phyloP scores from a whole-genome alignment of 2,797 vertebrate genomes.

The Pantherophis alleghaniensis region DNA sequence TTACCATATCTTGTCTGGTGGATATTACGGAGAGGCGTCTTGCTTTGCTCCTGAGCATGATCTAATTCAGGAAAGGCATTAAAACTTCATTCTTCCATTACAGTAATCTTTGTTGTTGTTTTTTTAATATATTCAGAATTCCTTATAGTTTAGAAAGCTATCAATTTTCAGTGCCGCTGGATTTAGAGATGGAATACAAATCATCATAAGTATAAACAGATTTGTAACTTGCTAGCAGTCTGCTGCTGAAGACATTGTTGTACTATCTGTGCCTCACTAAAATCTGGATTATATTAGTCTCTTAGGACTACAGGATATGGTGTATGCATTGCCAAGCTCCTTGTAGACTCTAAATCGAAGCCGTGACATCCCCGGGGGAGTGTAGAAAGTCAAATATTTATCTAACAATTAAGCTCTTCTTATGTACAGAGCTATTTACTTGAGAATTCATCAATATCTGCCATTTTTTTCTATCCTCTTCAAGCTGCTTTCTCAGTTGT shows the following conservation, averaged over 20 bases:
- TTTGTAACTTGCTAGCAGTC: background rate
- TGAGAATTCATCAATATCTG: slow-evolving; percentile 22
- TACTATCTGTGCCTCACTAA: background rate
- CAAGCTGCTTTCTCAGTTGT: background rate
- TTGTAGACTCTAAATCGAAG: slow-evolving; percentile 1
- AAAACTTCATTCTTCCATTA: background rate
- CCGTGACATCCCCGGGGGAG: background rate
- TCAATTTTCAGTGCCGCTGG: background rate
- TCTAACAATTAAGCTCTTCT: slow-evolving; percentile 16
- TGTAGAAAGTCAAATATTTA: background rate
- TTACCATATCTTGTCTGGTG: background rate
- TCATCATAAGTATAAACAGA: background rate
- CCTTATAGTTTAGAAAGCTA: background rate
- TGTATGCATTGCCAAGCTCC: background rate
- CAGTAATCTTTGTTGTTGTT: background rate
- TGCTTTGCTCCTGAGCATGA: background rate
- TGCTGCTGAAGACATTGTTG: background rate
- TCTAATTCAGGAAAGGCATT: background rate
- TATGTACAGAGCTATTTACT: slow-evolving; percentile 15
- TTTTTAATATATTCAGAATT: background rate
- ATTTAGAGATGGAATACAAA: slow-evolving; percentile 6
- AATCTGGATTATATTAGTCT: background rate
- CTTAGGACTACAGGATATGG: background rate
- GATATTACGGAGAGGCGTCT: background rate
- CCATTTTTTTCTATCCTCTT: slow-evolving; percentile 8